phyloP scores from a whole-genome alignment of 2,113 vertebrate species.

The Apodemus sylvaticus region DNA sequence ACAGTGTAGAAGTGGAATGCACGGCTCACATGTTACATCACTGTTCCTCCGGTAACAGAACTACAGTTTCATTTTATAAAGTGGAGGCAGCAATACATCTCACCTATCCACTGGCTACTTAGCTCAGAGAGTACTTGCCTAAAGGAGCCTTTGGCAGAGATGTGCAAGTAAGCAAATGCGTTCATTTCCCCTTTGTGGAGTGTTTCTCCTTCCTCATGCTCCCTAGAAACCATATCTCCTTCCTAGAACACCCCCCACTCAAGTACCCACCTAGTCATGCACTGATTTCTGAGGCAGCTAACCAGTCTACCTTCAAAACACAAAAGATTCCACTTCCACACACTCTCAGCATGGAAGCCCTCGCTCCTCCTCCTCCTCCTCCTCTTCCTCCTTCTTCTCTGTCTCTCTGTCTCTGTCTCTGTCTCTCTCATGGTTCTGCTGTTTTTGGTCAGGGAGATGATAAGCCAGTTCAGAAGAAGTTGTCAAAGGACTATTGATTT shows the following conservation, averaged over 20 bases:
- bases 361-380: too few relatives aligned
- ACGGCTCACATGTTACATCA: background rate
- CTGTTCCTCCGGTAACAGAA: background rate
- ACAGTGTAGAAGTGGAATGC: background rate
- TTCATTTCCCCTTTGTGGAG: background rate
- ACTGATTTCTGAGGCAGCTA: background rate
- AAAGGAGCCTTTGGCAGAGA: background rate
- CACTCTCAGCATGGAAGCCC: background rate
- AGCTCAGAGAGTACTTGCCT: background rate
- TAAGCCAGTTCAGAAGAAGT: background rate
- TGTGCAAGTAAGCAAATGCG: background rate
- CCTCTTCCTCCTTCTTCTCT: too few relatives aligned
- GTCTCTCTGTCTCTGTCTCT: too few relatives aligned
- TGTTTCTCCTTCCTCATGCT: background rate
- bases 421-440: too few relatives aligned
- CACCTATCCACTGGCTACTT: background rate
- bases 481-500: background rate
- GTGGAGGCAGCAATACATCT: background rate
- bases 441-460: background rate
- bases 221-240: background rate
- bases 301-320: background rate
- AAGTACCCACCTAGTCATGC: background rate
- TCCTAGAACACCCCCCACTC: background rate
- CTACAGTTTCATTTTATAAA: constrained; percentile 45
- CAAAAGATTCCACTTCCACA: background rate